Base-by-base conservation (phyloP, 1,140 invertebrate genomes). In the Chironomus striatipennis region DNA sequence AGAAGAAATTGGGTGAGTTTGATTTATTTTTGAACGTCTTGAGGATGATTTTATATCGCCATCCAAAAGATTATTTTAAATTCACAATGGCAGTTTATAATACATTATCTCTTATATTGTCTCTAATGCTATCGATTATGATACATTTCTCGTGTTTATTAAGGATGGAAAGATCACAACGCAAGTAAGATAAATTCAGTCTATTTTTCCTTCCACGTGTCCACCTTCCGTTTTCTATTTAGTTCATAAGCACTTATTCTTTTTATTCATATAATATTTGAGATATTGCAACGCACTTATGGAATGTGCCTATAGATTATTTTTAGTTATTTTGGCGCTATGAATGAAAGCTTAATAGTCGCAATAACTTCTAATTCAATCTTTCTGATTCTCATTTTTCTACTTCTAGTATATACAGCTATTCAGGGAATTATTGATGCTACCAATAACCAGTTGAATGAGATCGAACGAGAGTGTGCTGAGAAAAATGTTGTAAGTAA, bases 121-220 rank as follows among this genome's bases (percentile, higher is more conserved):
- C 6, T 24, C 15, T 17, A 20, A 72, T 42, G 20, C 34, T 42
- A n/a, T 10, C 73, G 34, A 42, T 42, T 1, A 20, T 15, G 76
- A 75, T 83, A 34, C 24, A 34, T 34, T 34, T 34, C 24, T 34
- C 24, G 24, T 1, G 1, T 34, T 34, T 34, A 34, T 34, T 34
- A 34, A 91, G 90, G 89, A 83, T 89, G 87, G 83, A 89, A 88
- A 82, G 90, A 91, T 79, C 85, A 88, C 77, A 90, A 91, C 78
- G 86, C 89, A 82, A 91, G 90, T 91, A 88, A 91, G 90, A 74
- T 74, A 47, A 47, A 0, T 47, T 18, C 24, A 34, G 24, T 34
- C 24, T 2, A 34, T 34, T 2, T 34, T 34, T 34, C 24, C 24
- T 34, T 34, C 24, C 24, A 34, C 24, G 24, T 34, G 24, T 34